These are phyloP conservation scores for Malachius bipustulatus DNA, from an alignment of 2,888 invertebrate species.

Conservation along the genomic window DNA sequence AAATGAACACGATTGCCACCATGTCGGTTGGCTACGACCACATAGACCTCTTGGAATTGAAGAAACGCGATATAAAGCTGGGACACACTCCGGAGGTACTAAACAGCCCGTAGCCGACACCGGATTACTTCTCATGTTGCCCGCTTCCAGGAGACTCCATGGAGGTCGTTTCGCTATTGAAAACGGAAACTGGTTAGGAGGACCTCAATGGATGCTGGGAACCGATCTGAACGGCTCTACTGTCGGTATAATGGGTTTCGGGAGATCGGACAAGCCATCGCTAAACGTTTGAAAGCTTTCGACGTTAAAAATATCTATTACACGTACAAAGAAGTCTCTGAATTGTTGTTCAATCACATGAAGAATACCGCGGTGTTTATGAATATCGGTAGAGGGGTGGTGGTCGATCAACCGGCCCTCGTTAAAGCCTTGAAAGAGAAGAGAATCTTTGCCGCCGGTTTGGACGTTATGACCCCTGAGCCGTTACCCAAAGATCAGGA, in stretches of 20 bases:
- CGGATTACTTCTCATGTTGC: conserved; percentile 62
- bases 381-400: conserved; percentile 63
- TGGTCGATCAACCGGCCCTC: conserved; percentile 74
- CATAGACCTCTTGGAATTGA: conserved; percentile 61
- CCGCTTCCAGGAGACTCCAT: conserved; percentile 61
- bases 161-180: conserved; percentile 60
- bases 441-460: conserved; percentile 73
- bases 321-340: conserved; percentile 53
- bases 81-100: conserved; percentile 71
- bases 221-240: conserved; percentile 64
- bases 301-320: conserved; percentile 59
- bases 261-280: conserved; percentile 63
- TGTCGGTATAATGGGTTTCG: conserved; percentile 78
- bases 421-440: conserved; percentile 62
- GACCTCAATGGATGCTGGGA: conserved; percentile 68
- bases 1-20: conserved; percentile 63
- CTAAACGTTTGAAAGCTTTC: conserved; percentile 60
- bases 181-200: conserved; percentile 54
- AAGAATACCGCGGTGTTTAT: conserved; percentile 63
- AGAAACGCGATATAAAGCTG: conserved; percentile 57
- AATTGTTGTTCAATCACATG: conserved; percentile 57
- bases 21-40: conserved; percentile 84
- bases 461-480: conserved; percentile 87
- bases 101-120: conserved; percentile 70
- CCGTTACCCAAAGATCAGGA: conserved; percentile 72